Base-by-base conservation (phyloP, 2,888 invertebrate species). In the Cephus spinipes region DNA sequence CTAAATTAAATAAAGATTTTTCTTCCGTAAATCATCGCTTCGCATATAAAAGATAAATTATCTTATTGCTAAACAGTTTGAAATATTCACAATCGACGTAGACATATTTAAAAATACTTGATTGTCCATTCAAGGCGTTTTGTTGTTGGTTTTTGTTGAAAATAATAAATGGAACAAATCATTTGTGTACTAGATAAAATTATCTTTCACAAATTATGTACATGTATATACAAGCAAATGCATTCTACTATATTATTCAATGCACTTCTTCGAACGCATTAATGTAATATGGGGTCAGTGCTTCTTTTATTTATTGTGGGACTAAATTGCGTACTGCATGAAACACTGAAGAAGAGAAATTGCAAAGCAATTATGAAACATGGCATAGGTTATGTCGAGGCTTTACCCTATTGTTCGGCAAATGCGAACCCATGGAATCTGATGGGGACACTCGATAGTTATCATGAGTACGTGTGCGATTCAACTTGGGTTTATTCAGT, bases 381-480 rank as follows among this genome's bases (percentile, higher is more conserved):
- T 9, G 71, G 71, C 31, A 33, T 31, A 33, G 71, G 71, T 31
- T 71, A 71, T 71, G 31, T 71, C 71, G 71, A 71, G 71, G 71
- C 71, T 71, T 71, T 11, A 23, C 31, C 23, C 71, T 31, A 71
- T 71, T 71, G 33, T 71, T 33, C 31, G 71, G 32, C 32, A 31
- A 71, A 33, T 33, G 71, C 11, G 12, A 33, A 31, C 71, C 71
- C 23, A 71, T 71, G 71, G 71, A 55, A 55, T 55, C 55, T 55
- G 55, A 77, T 77, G 80, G 79, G 80, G 80, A 77, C 75, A 55
- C 69, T 75, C 34, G 68, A 34, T 36, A 69, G 75, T 71, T 55
- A 73, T 55, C 32, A 30, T 33, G 55, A 77, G 74, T 33, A 36
- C 31, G 71, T 69, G 55, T 71, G 71, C 76, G 68, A 55, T 34